A percentile compares a stretch with the other conserved stretches of the same genome.
phyloP scores from a whole-genome alignment of 2,797 vertebrate species.

The Podarcis lilfordi region DNA sequence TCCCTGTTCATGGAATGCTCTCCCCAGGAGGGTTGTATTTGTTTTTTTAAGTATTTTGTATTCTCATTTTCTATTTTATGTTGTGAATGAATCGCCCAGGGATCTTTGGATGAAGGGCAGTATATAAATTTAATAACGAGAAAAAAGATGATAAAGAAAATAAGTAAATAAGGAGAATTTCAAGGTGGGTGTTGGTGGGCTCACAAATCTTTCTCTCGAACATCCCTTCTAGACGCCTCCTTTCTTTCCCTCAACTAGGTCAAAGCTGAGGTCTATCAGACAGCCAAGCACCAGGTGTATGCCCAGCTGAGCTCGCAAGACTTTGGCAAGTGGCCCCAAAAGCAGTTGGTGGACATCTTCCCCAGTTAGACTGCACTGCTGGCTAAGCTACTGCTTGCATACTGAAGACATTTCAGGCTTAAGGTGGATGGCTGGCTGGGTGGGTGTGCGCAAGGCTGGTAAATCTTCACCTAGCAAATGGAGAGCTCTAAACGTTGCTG shows the following conservation, averaged over 20 bases:
- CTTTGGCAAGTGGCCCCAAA: constrained; percentile 32
- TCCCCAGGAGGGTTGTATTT: too few relatives aligned
- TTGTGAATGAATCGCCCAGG: too few relatives aligned
- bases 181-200: background rate
- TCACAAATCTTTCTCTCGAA: too few relatives aligned
- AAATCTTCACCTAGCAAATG: too few relatives aligned
- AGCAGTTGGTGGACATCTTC: constrained; percentile 36
- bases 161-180: too few relatives aligned
- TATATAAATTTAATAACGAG: too few relatives aligned
- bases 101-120: too few relatives aligned
- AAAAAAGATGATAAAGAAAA: too few relatives aligned
- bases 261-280: constrained; percentile 29
- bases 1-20: too few relatives aligned
- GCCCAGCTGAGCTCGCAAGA: constrained; percentile 4
- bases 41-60: too few relatives aligned
- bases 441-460: background rate
- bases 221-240: background rate
- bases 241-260: background rate
- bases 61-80: too few relatives aligned
- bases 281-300: constrained; percentile 10
- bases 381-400: background rate
- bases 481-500: background rate
- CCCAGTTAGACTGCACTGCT: background rate
- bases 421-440: too few relatives aligned
- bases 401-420: background rate